These are phyloP conservation scores for Stictocephala bisonia DNA, from an alignment of 2,888 invertebrate genomes.

Conservation along the genomic window DNA sequence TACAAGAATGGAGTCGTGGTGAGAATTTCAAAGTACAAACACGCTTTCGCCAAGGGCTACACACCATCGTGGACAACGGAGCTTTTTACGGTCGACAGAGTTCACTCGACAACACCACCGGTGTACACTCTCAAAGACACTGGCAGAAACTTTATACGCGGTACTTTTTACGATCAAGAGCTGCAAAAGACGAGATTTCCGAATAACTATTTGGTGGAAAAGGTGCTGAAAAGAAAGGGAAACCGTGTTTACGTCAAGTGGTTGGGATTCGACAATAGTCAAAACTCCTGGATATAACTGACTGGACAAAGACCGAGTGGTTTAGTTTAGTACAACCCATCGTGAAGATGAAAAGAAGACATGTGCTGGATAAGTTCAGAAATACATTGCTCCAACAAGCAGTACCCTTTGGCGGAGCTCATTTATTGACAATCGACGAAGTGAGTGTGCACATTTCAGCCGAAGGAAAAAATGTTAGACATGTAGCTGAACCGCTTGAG, in stretches of 20 bases:
- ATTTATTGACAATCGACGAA: too few species aligned
- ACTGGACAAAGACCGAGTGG: too few species aligned
- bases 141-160: neutral
- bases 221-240: slow-evolving; percentile 6
- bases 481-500: too few species aligned
- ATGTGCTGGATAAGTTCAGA: too few species aligned
- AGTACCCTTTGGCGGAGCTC: too few species aligned
- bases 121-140: neutral
- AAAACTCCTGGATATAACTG: slow-evolving; percentile 43
- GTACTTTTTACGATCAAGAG: slow-evolving; percentile 44
- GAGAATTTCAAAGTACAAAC: neutral
- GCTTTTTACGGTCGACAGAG: neutral
- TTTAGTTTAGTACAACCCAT: too few species aligned
- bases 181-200: slow-evolving; percentile 38
- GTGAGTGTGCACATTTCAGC: too few species aligned
- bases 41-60: neutral
- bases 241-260: slow-evolving; percentile 38
- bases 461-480: too few species aligned
- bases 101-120: neutral
- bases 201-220: slow-evolving; percentile 39
- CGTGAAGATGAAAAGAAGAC: too few species aligned
- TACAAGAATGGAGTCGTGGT: neutral
- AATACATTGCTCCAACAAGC: too few species aligned
- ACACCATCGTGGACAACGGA: neutral
- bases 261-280: slow-evolving; percentile 30